These are phyloP conservation scores for Magallana ariakensis DNA, from an alignment of 1,140 invertebrate genomes.

Conservation along the genomic window DNA sequence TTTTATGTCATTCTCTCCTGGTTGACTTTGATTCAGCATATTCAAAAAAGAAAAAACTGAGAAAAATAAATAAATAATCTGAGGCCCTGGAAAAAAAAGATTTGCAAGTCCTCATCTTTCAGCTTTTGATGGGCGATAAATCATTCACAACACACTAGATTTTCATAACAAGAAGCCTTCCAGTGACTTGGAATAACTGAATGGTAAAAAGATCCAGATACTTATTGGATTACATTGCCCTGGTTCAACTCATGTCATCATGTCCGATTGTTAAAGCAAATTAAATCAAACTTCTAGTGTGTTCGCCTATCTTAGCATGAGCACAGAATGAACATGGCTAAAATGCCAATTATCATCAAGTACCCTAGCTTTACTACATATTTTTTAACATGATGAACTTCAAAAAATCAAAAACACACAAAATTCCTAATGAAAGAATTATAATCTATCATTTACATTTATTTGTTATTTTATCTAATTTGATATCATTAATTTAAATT, in stretches of 20 bases:
- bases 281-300: neutral
- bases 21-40: neutral
- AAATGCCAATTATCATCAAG: no score
- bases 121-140: slow-evolving; percentile 23
- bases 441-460: no score
- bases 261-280: neutral
- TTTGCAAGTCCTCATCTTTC: slow-evolving; percentile 30
- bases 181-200: slow-evolving; percentile 12
- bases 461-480: no score
- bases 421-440: no score
- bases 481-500: no score
- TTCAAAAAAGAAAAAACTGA: no score
- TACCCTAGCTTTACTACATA: no score
- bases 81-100: neutral
- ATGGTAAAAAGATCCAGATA: neutral
- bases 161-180: slow-evolving; percentile 12
- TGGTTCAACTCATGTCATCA: slow-evolving; percentile 20
- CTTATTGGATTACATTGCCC: slow-evolving; percentile 1
- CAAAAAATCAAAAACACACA: no score
- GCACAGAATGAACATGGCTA: no score
- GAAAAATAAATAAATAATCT: neutral
- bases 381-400: no score
- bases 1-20: slow-evolving; percentile 20
- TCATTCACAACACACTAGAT: slow-evolving; percentile 24
- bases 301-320: no score